Base-by-base conservation (phyloP, 2,113 vertebrate species). In the Lipophrys pholis region DNA sequence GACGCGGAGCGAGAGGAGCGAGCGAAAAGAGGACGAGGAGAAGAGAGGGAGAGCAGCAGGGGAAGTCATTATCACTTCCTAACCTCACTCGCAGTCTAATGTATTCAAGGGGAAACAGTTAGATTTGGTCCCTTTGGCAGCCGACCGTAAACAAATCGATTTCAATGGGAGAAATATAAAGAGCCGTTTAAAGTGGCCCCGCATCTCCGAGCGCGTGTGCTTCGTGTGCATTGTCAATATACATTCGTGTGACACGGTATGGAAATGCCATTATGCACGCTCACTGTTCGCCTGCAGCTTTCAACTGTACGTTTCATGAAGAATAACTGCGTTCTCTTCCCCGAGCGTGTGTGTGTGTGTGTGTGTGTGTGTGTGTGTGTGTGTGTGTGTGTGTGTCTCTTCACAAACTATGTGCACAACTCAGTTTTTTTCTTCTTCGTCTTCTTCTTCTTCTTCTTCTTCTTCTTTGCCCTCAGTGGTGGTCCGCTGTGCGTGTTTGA, bases 31-130 rank as follows among this genome's bases (percentile, higher is more conserved):
- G 65, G 77, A 54, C 11, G 61, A 50, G 45, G 54, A 78, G 85
- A 59, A 68, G 69, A 81, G 71, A 66, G 72, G 68, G 56, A 73
- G 85, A 88, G 83, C 78, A 88, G 90, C 86, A 78, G 86, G 89
- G 89, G 85, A 89, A 92, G 89, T 91, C 91, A 92, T 92, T 92
- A 92, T 91, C 87, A 86, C 89, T 87, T 86, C 78, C 84, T 83
- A 88, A 84, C 89, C 88, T 91, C 88, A 85, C 85, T 89, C 78
- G 12, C 82, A 69, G 49, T 84, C 80, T 91, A 88, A 91, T 89
- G 87, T 87, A 91, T 89, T 89, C 87, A 87, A 86, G 89, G 82
- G 81, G 81, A 90, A 91, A 87, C 88, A 81, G 84, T 90, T 88
- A 86, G 81, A 88, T 84, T 86, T 89, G 87, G 81, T 86, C 84